Evolutionary conservation across 1,140 invertebrate genomes (phyloP).

Genomic region (Piezodorus guildinii): DNA sequence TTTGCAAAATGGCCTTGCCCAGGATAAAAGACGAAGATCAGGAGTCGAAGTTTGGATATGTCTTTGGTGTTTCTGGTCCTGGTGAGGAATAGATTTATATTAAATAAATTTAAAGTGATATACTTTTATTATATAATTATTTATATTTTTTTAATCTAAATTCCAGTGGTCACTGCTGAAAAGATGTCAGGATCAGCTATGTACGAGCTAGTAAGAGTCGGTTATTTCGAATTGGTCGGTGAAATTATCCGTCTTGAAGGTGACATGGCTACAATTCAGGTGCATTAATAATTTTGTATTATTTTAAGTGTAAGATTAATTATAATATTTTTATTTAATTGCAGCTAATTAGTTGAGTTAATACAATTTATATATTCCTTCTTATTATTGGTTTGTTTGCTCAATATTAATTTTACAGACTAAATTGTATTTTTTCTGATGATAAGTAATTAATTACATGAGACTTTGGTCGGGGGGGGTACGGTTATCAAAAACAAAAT

Average conservation of each 20-base stretch:
- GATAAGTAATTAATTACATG: no score
- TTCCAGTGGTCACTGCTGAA: slow-evolving; percentile 93
- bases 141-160: slow-evolving; percentile 18
- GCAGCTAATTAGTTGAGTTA: no score
- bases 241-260: slow-evolving; percentile 99
- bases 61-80: slow-evolving; percentile 93
- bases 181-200: slow-evolving; percentile 99
- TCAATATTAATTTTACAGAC: no score
- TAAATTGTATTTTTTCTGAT: no score
- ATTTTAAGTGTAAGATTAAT: not conserved
- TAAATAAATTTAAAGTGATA: not conserved
- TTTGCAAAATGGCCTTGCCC: slow-evolving; percentile 36
- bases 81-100: slow-evolving; percentile 46
- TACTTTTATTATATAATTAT: no score
- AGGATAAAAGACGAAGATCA: slow-evolving; percentile 74
- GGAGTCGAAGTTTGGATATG: slow-evolving; percentile 86
- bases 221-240: slow-evolving; percentile 94
- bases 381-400: no score
- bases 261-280: slow-evolving; percentile 98
- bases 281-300: slow-evolving; percentile 30
- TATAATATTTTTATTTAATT: not conserved
- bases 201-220: slow-evolving; percentile 99
- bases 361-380: no score
- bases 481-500: no score
- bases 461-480: no score